Evolutionary conservation across 2,113 vertebrate species (phyloP).

Genomic region (Acinonyx jubatus): DNA sequence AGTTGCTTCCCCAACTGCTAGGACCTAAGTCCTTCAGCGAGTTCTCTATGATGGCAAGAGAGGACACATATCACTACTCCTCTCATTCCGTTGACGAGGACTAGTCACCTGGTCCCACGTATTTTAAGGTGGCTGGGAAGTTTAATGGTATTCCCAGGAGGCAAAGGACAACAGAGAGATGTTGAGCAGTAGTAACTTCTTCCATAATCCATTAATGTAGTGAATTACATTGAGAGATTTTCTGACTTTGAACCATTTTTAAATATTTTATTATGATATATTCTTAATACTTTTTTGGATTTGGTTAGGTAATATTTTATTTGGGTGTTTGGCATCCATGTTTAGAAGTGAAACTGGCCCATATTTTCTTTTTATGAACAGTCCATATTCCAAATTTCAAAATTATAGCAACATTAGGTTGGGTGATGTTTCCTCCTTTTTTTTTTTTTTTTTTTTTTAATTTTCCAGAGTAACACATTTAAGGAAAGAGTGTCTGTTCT

Average conservation of each 20-base stretch:
- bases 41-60: background rate
- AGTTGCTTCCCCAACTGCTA: background rate
- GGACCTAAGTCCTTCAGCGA: background rate
- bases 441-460: background rate
- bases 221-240: background rate
- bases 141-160: background rate
- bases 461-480: background rate
- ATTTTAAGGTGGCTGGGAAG: background rate
- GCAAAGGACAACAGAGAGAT: background rate
- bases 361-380: background rate
- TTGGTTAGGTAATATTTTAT: slow-evolving; percentile 8
- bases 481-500: background rate
- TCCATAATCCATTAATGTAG: background rate
- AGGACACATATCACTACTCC: background rate
- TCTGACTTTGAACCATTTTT: background rate
- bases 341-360: background rate
- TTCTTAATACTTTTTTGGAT: background rate
- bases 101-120: background rate
- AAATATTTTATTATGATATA: background rate
- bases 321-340: background rate
- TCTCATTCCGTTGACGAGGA: background rate
- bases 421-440: background rate
- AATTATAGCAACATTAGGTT: background rate
- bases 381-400: background rate
- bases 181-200: background rate